Evolutionary conservation across 2,113 vertebrate genomes (phyloP).

Genomic region (Holacanthus passer): DNA sequence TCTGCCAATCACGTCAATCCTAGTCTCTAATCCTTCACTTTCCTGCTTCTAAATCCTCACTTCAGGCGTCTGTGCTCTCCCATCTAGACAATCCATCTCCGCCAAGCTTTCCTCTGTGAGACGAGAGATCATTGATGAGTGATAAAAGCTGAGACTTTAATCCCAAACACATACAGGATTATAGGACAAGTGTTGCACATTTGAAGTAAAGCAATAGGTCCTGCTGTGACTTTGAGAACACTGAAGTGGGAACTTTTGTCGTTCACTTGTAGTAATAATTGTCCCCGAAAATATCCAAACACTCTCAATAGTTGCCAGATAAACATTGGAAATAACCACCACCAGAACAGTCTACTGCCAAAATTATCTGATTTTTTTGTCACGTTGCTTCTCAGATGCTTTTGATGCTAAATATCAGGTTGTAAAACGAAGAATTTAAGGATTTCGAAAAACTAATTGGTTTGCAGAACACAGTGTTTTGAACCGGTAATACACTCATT

Average conservation of each 20-base stretch:
- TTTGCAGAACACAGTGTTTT: not conserved
- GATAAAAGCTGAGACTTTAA: slow-evolving; percentile 71
- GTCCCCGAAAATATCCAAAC: not conserved
- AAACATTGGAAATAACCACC: not conserved
- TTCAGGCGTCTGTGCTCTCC: slow-evolving; percentile 53
- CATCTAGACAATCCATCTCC: slow-evolving; percentile 67
- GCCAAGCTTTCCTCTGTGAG: slow-evolving; percentile 52
- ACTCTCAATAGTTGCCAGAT: not conserved
- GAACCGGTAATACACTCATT: not conserved
- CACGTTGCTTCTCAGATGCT: not conserved
- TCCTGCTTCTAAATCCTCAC: slow-evolving; percentile 66
- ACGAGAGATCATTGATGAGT: slow-evolving; percentile 59
- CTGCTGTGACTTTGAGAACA: slow-evolving; percentile 33
- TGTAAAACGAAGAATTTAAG: not conserved
- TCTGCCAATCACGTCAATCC: slow-evolving; percentile 58
- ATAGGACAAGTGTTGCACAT: slow-evolving; percentile 51
- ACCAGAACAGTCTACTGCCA: not conserved
- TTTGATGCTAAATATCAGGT: not conserved
- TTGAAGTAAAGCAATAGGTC: slow-evolving; percentile 26
- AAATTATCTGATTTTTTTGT: not conserved
- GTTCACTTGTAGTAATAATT: not conserved
- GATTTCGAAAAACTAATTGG: not conserved
- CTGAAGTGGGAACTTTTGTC: slow-evolving; percentile 1
- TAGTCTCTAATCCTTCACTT: slow-evolving; percentile 69
- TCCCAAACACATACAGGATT: slow-evolving; percentile 65